phyloP scores from a whole-genome alignment of 2,888 invertebrate genomes.

The Catocala fraxini region DNA sequence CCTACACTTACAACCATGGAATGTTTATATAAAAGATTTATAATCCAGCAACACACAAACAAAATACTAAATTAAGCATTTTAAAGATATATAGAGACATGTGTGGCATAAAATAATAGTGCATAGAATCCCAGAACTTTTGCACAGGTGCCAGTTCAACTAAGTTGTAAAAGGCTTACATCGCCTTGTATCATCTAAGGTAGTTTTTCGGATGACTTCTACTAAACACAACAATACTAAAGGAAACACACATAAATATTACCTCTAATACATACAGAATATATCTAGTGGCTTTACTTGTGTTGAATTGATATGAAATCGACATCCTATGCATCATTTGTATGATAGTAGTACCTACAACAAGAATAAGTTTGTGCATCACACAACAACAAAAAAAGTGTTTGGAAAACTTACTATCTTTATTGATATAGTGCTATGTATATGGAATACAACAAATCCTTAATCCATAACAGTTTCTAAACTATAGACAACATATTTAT shows the following conservation, averaged over 20 bases:
- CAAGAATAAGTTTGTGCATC: conserved; percentile 22
- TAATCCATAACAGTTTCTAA: conserved; percentile 23
- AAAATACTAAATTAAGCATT: conserved; percentile 16
- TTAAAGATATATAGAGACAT: conserved; percentile 13
- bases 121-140: too few relatives aligned
- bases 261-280: too few relatives aligned
- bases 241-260: too few relatives aligned
- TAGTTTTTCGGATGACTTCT: too few relatives aligned
- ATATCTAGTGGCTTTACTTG: too few relatives aligned
- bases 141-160: too few relatives aligned
- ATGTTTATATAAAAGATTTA: conserved; percentile 38
- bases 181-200: too few relatives aligned
- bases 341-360: too few relatives aligned
- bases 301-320: too few relatives aligned
- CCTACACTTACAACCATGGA: conserved; percentile 41
- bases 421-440: conserved; percentile 12
- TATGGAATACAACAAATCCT: conserved; percentile 19
- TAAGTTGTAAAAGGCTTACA: too few relatives aligned
- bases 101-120: neutral
- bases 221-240: too few relatives aligned
- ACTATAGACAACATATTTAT: conserved; percentile 33
- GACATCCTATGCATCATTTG: too few relatives aligned
- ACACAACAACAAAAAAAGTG: conserved; percentile 13
- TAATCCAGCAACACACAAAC: conserved; percentile 25
- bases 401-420: conserved; percentile 10